Conservation (phyloP, 2,888 invertebrate genomes). For the Dastarcus helophoroides region DNA sequence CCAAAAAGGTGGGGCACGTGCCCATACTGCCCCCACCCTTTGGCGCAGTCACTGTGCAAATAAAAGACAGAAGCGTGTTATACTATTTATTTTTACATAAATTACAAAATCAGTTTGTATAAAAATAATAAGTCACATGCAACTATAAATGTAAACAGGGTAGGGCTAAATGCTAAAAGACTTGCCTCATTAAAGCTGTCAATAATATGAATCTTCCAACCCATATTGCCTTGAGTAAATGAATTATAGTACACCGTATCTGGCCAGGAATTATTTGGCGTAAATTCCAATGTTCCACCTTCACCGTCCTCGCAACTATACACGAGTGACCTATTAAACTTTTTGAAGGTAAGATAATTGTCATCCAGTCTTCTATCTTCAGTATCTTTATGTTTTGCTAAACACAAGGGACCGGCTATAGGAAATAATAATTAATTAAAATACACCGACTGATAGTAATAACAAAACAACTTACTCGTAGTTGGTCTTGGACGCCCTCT, state of each 20-base stretch:
- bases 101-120: too few relatives aligned
- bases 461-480: constrained; percentile 43
- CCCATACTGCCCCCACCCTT: too few relatives aligned
- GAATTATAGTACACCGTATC: constrained; percentile 89
- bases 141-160: too few relatives aligned
- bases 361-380: constrained; percentile 70
- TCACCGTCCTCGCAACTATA: constrained; percentile 62
- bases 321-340: constrained; percentile 67
- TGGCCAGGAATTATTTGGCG: constrained; percentile 85
- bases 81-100: too few relatives aligned
- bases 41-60: too few relatives aligned
- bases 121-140: too few relatives aligned
- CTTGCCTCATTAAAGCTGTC: too few relatives aligned
- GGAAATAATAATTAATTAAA: constrained; percentile 9
- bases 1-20: too few relatives aligned
- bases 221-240: constrained; percentile 89
- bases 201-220: constrained; percentile 84
- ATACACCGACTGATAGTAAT: neutral
- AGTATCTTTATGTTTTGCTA: constrained; percentile 51
- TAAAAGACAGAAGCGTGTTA: too few relatives aligned
- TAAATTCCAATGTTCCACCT: constrained; percentile 61
- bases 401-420: constrained; percentile 68
- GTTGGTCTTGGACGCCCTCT: constrained; percentile 70
- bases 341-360: constrained; percentile 65
- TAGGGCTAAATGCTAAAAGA: too few relatives aligned